Evolutionary conservation across 2,888 invertebrate species (phyloP).

Genomic region (Tenthredo notha): DNA sequence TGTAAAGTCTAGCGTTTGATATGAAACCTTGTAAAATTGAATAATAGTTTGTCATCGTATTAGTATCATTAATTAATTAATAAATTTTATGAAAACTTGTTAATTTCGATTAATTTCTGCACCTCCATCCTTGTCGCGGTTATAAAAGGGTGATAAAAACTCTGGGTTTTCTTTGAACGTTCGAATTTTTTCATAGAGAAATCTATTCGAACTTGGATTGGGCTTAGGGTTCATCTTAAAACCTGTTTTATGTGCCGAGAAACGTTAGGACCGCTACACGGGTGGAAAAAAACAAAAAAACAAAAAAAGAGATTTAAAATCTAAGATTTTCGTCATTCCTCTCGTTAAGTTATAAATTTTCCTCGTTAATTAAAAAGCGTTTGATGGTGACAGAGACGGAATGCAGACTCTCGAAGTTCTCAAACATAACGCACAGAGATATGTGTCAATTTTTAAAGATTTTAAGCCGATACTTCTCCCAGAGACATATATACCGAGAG

Average conservation of each 20-base stretch:
- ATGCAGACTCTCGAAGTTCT: not conserved
- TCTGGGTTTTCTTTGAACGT: not conserved
- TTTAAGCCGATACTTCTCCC: not conserved
- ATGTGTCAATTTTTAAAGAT: not conserved
- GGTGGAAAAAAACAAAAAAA: not conserved
- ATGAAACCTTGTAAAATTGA: not conserved
- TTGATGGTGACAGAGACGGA: not conserved
- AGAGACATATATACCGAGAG: no score
- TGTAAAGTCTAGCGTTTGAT: not conserved
- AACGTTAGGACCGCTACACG: not conserved
- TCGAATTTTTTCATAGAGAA: not conserved
- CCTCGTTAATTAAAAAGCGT: not conserved
- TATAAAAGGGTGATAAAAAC: not conserved
- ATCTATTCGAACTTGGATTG: not conserved
- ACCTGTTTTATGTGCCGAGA: not conserved
- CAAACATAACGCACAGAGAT: not conserved
- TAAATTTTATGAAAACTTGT: not conserved
- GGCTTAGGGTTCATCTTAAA: not conserved
- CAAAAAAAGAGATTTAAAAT: not conserved
- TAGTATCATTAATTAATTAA: not conserved
- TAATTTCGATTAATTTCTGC: not conserved
- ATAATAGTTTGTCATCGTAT: not conserved
- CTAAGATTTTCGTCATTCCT: not conserved
- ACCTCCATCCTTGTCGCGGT: not conserved
- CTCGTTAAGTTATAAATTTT: not conserved